Percentiles rank a stretch among this genome's conserved stretches.
Conservation (phyloP, 1,140 invertebrate species). For the Platyura marginata region DNA sequence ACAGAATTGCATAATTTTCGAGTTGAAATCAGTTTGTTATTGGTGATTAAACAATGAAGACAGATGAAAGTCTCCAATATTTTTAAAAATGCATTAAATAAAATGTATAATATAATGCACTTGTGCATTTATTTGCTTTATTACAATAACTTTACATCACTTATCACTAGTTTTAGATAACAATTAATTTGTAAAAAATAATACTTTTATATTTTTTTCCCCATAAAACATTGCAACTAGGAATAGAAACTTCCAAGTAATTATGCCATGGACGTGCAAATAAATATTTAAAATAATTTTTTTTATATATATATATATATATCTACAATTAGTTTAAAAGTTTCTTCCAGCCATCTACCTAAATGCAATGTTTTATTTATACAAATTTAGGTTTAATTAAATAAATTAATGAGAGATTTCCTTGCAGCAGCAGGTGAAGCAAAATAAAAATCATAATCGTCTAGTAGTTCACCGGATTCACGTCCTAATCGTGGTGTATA, state of each 20-base stretch:
- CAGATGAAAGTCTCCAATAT: too few species aligned
- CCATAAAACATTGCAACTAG: too few species aligned
- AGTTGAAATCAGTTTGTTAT: too few species aligned
- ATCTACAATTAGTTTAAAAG: neutral
- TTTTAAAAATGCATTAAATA: too few species aligned
- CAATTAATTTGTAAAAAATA: neutral
- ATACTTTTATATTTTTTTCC: too few species aligned
- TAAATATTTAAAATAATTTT: neutral
- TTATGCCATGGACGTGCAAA: too few species aligned
- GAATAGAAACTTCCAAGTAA: too few species aligned
- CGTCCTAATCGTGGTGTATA: slow-evolving; percentile 10
- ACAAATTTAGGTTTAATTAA: neutral
- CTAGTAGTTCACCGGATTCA: slow-evolving; percentile 8
- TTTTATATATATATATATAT: neutral
- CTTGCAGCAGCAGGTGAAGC: neutral
- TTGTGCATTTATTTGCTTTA: neutral
- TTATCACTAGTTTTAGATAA: neutral
- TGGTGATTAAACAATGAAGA: too few species aligned
- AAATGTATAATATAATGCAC: too few species aligned
- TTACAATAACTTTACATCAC: neutral
- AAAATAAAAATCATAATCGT: neutral
- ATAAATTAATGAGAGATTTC: neutral
- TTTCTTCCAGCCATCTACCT: neutral
- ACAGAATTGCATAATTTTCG: too few species aligned
- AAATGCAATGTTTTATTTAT: neutral